Percentiles rank a stretch among this genome's conserved stretches.
These are phyloP conservation scores for Acridotheres tristis DNA, from an alignment of 2,797 vertebrate genomes.

Conservation along the genomic window DNA sequence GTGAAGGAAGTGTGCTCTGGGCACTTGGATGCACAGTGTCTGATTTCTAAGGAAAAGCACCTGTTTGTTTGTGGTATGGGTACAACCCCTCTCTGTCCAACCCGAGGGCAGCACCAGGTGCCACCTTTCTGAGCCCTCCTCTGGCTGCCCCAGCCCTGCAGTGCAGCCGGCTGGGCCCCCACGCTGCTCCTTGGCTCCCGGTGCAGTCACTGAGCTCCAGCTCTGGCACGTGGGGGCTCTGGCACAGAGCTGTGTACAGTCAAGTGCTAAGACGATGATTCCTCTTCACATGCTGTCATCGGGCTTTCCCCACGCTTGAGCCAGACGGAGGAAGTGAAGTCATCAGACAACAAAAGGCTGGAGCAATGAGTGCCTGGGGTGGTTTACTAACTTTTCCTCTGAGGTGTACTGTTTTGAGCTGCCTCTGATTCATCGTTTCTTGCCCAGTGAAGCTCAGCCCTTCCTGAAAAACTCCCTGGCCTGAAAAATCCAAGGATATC, in stretches of 20 bases:
- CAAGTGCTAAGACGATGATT: not conserved
- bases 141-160: not conserved
- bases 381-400: constrained; percentile 25
- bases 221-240: constrained; percentile 19
- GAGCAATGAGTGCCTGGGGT: not conserved
- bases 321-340: constrained; percentile 51
- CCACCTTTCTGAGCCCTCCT: not conserved
- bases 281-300: not conserved
- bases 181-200: not conserved
- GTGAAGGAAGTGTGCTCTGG: accelerated
- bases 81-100: accelerated
- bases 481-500: not conserved
- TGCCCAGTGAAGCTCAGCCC: not conserved
- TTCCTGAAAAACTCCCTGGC: constrained; percentile 9
- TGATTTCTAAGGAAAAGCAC: not conserved
- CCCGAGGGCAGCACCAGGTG: not conserved
- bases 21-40: not conserved
- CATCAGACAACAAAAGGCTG: constrained; percentile 56
- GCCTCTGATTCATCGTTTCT: constrained; percentile 19
- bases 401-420: constrained; percentile 7
- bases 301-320: not conserved
- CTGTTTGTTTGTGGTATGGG: accelerated
- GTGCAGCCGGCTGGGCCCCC: not conserved
- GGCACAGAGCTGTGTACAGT: not conserved
- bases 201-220: not conserved